phyloP scores from a whole-genome alignment of 2,888 invertebrate species.

The Xestia sexstrigata region DNA sequence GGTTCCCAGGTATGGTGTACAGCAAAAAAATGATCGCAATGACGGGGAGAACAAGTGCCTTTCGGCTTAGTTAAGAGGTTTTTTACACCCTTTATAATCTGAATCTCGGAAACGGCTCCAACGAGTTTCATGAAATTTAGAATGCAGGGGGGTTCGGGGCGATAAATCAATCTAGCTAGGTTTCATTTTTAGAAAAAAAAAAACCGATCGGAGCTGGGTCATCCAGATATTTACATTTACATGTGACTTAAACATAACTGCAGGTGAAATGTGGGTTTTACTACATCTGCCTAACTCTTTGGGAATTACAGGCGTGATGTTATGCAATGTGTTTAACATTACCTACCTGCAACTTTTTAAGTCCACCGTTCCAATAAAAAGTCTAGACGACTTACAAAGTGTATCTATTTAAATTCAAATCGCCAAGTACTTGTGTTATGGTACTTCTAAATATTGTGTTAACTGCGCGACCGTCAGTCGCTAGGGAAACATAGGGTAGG shows the following conservation, averaged over 20 bases:
- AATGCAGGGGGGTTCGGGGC: no score
- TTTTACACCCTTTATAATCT: no score
- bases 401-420: conserved; percentile 67
- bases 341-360: conserved; percentile 19
- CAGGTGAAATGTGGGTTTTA: neutral
- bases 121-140: no score
- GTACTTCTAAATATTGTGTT: conserved; percentile 64
- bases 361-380: conserved; percentile 22
- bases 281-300: neutral
- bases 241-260: neutral
- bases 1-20: no score
- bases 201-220: no score
- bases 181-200: no score
- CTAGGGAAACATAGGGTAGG: conserved; percentile 38
- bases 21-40: no score
- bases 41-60: no score
- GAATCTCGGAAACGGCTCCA: no score
- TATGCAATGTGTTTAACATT: neutral
- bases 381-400: conserved; percentile 55
- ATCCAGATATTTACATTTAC: no score
- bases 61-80: no score
- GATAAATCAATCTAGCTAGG: no score
- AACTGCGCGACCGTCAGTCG: conserved; percentile 49
- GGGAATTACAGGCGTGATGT: neutral
- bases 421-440: conserved; percentile 57